Evolutionary conservation across 2,113 vertebrate species (phyloP).

Genomic region (Pungitius pungitius): DNA sequence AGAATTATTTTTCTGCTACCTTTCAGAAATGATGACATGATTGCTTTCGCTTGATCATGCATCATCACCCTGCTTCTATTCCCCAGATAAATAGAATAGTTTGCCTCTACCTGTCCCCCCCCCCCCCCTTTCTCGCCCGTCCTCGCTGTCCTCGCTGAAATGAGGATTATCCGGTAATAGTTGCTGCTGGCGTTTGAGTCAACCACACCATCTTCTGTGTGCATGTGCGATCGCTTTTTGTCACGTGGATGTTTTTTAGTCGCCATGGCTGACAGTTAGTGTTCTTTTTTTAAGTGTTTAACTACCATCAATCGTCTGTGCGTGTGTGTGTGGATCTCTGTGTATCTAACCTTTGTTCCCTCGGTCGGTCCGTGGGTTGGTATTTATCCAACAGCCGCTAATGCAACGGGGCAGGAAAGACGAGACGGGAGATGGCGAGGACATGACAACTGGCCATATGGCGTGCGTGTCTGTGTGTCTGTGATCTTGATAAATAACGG

Average conservation of each 20-base stretch:
- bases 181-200: conserved; percentile 61
- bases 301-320: conserved; percentile 51
- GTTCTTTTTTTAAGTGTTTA: conserved; percentile 67
- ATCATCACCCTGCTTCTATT: conserved; percentile 92
- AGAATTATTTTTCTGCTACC: conserved; percentile 99
- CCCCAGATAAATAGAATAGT: conserved; percentile 92
- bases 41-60: conserved; percentile 99
- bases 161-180: conserved; percentile 75
- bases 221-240: conserved; percentile 27
- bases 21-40: conserved; percentile 99
- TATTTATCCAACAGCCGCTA: conserved; percentile 78
- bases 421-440: conserved; percentile 50
- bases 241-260: conserved; percentile 52
- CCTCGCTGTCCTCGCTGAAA: conserved; percentile 53
- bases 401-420: conserved; percentile 72
- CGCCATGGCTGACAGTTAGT: conserved; percentile 46
- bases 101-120: conserved; percentile 62
- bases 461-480: conserved; percentile 7
- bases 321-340: conserved; percentile 44
- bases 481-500: conserved; percentile 2
- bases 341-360: conserved; percentile 78
- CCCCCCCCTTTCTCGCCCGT: conserved; percentile 27
- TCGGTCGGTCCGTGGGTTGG: conserved; percentile 50
- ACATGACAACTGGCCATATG: conserved; percentile 64
- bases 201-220: conserved; percentile 51